Percentiles rank a stretch among this genome's conserved stretches.
Evolutionary conservation across 1,140 invertebrate genomes (phyloP).

Genomic region (Apis mellifera): DNA sequence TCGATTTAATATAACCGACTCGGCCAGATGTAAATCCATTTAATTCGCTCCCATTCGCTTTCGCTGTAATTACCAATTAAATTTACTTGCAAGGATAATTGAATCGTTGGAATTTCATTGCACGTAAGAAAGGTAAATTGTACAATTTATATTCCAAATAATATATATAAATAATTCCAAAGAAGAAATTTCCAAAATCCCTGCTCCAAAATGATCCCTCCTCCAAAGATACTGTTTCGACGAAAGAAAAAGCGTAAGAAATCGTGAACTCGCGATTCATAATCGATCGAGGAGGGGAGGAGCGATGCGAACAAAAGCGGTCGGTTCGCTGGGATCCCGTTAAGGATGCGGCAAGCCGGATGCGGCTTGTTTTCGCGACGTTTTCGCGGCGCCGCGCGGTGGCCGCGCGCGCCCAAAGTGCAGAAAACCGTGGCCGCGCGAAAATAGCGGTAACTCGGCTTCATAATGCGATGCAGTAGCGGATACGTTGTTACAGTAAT

Average conservation of each 20-base stretch:
- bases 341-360: slow-evolving; percentile 52
- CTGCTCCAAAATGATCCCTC: too few species aligned
- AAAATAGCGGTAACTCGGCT: slow-evolving; percentile 49
- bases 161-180: too few species aligned
- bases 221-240: too few species aligned
- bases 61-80: too few species aligned
- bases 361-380: slow-evolving; percentile 52
- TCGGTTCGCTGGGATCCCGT: slow-evolving; percentile 39
- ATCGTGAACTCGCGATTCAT: neutral
- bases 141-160: too few species aligned
- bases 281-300: too few species aligned
- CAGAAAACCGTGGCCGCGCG: slow-evolving; percentile 52
- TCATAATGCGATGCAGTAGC: slow-evolving; percentile 49
- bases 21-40: neutral
- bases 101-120: too few species aligned
- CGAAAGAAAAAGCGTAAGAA: too few species aligned
- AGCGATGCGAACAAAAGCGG: slow-evolving; percentile 24
- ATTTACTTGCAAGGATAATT: too few species aligned
- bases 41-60: neutral
- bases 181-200: too few species aligned
- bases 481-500: slow-evolving; percentile 44
- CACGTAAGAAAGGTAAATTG: too few species aligned
- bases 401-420: slow-evolving; percentile 51
- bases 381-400: slow-evolving; percentile 49
- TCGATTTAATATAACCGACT: neutral